Evolutionary conservation across 1,140 invertebrate species (phyloP), one percentile per base, ranked within the genome.

Genomic region (Leptinotarsa lineolata): DNA sequence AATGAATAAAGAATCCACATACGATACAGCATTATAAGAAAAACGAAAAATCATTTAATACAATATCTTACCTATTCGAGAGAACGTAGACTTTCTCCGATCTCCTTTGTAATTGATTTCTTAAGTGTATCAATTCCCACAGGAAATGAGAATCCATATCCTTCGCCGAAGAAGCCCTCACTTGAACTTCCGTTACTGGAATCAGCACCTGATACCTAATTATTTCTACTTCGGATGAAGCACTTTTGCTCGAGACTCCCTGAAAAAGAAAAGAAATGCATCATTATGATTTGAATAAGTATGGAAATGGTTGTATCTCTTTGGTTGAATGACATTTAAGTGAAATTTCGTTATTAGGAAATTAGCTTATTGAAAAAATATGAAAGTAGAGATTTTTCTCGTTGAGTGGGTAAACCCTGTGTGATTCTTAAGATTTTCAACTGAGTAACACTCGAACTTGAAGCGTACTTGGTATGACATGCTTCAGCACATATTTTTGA

Each of bases 51-150:
- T 18, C 60, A 3, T 18, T 61, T 12, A 20, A 39, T 39, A 30
- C 24, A 6, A 30, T 30, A 30, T 30, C 79, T 83, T 83, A 96
- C 94, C 94, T 96, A 87, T 98, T 99, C 12, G 96, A 97, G 74
- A 99, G 89, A 77, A 98, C 95, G 84, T 98, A 99, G 74, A 98
- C 92, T 87, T 98, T 98, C 86, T 99, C 97, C 16, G 95, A 96
- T 77, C 97, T 90, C 72, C 95, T 90, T 83, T 97, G 95, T 71
- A 96, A 88, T 85, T 97, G 96, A 84, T 94, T 97, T 79, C 96
- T 90, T 71, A 97, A 88, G 85, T 98, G 96, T 77, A 98, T 96
- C 68, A 99, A 89, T 85, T 99, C 97, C 97, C 97, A 99, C 64
- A 97, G 88, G 88, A 96, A 97, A 86, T 97, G 95, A 46, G 92